Percentiles rank a stretch among this genome's conserved stretches.
Conservation (phyloP, 2,888 invertebrate genomes). For the Leptinotarsa peninsularis region DNA sequence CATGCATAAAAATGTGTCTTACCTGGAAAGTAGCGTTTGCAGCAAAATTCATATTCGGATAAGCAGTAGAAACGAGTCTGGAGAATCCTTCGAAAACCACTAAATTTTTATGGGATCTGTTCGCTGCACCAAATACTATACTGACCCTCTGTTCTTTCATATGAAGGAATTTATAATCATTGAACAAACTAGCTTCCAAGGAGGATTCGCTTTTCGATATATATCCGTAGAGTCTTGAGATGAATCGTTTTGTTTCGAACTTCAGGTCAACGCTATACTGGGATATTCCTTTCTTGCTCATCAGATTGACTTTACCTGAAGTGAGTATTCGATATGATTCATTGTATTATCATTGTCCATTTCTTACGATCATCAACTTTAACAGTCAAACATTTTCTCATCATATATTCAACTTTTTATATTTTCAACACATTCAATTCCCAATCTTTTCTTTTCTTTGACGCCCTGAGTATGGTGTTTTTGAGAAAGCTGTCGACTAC, state of each 20-base stretch:
- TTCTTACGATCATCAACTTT: too few relatives aligned
- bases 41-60: conserved; percentile 79
- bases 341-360: too few relatives aligned
- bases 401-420: too few relatives aligned
- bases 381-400: too few relatives aligned
- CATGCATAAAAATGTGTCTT: conserved; percentile 53
- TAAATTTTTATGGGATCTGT: conserved; percentile 71
- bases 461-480: too few relatives aligned
- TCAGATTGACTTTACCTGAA: conserved; percentile 71
- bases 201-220: conserved; percentile 66
- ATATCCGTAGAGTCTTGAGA: conserved; percentile 80
- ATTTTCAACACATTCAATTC: too few relatives aligned
- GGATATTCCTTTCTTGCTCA: conserved; percentile 77
- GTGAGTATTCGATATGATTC: too few relatives aligned
- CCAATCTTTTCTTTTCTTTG: too few relatives aligned
- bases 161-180: conserved; percentile 76
- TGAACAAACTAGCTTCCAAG: conserved; percentile 71
- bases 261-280: conserved; percentile 82
- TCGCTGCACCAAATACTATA: conserved; percentile 66
- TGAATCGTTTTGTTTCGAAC: conserved; percentile 83
- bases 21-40: conserved; percentile 75
- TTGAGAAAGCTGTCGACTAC: too few relatives aligned
- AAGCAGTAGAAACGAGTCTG: conserved; percentile 80
- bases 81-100: conserved; percentile 75
- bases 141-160: conserved; percentile 70